Conservation (phyloP, 2,797 vertebrate genomes). For the Coregonus ussuriensis region DNA sequence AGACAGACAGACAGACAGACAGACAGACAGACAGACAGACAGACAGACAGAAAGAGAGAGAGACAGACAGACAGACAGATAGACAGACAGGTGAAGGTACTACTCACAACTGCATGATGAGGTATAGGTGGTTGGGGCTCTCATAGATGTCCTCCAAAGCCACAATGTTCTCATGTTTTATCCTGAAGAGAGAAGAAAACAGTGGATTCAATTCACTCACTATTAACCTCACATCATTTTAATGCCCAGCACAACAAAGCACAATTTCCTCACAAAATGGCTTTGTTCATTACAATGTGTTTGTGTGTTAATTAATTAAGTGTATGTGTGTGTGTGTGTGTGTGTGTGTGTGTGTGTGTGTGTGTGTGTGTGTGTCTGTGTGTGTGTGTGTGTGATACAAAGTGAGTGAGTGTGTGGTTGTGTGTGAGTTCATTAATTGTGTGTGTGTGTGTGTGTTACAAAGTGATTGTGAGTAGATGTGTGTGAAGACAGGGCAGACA, state of each 20-base stretch:
- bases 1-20: too few relatives aligned
- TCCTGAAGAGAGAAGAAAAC: slow-evolving; percentile 70
- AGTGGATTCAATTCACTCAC: slow-evolving; percentile 38
- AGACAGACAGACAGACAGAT: slow-evolving; percentile 18
- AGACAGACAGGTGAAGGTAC: slow-evolving; percentile 18
- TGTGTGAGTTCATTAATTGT: too few relatives aligned
- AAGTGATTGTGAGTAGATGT: neutral
- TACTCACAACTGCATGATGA: slow-evolving; percentile 99
- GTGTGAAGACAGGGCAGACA: slow-evolving; percentile 2
- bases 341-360: neutral
- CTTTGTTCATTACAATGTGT: neutral
- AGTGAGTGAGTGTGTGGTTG: too few relatives aligned
- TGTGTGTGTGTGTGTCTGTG: too few relatives aligned
- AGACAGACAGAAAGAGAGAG: slow-evolving; percentile 25
- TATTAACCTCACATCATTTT: slow-evolving; percentile 24
- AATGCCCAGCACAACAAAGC: slow-evolving; percentile 36
- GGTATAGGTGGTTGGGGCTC: slow-evolving; percentile 94
- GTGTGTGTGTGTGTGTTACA: neutral
- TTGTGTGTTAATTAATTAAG: neutral
- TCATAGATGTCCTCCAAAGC: slow-evolving; percentile 99
- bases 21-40: neutral
- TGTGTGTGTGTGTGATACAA: too few relatives aligned
- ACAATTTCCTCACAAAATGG: neutral
- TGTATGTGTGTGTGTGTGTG: neutral
- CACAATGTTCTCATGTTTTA: slow-evolving; percentile 99